Percentiles rank a stretch among this genome's conserved stretches.
These are phyloP conservation scores for Spea multiplicata DNA, from an alignment of 2,113 vertebrate species.

Conservation along the genomic window DNA sequence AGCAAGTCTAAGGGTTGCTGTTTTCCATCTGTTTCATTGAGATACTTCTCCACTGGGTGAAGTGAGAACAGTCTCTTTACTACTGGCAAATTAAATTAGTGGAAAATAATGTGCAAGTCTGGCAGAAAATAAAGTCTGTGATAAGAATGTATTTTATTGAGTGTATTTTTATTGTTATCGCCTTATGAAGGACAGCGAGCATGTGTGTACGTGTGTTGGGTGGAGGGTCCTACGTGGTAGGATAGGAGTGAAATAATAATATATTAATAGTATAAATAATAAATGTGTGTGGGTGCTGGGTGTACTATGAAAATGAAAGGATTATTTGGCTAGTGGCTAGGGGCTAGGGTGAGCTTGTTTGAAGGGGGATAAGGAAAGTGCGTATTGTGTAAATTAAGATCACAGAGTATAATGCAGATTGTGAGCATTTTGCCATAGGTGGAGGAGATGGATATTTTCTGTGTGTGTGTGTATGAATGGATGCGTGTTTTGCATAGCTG, in stretches of 20 bases:
- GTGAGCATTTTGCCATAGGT: no score
- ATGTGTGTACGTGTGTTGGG: background rate
- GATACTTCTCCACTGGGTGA: conserved; percentile 35
- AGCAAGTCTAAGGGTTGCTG: conserved; percentile 29
- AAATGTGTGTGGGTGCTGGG: no score
- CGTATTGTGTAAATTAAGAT: no score
- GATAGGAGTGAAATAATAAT: no score
- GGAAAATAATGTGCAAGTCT: conserved; percentile 38
- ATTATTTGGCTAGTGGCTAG: no score
- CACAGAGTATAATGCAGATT: no score
- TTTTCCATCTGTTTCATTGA: conserved; percentile 37
- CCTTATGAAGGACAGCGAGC: background rate
- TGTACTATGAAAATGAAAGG: no score
- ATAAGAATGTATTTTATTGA: conserved; percentile 36
- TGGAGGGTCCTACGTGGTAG: no score
- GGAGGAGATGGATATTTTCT: background rate
- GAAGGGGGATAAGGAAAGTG: no score
- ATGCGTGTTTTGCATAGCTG: background rate
- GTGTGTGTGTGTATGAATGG: background rate
- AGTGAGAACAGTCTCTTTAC: conserved; percentile 34
- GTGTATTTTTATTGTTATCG: conserved; percentile 21
- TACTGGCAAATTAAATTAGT: conserved; percentile 38
- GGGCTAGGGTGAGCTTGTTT: no score
- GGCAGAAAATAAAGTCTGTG: conserved; percentile 6
- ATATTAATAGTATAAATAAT: no score